Conservation (phyloP, 2,113 vertebrate genomes). For the Paraplagusia blochii region DNA sequence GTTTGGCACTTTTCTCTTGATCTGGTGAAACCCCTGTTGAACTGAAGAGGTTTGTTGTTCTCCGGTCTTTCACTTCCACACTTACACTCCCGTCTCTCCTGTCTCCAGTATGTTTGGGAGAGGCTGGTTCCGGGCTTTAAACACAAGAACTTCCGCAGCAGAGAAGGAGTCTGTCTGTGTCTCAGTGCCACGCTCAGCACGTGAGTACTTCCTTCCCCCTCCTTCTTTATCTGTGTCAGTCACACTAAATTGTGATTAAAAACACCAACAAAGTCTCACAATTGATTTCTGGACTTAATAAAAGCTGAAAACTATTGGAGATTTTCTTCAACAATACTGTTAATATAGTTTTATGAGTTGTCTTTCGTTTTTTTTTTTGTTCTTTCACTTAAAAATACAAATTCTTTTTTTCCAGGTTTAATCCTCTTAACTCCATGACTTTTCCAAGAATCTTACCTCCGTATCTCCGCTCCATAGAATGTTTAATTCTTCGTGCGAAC, state of each 20-base stretch:
- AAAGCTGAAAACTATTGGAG: too few species aligned
- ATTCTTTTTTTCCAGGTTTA: constrained; percentile 35
- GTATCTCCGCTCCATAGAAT: neutral
- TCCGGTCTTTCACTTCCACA: neutral
- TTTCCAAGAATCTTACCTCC: constrained; percentile 62
- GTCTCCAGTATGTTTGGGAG: constrained; percentile 88
- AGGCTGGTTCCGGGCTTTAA: constrained; percentile 89
- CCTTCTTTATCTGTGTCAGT: constrained; percentile 1
- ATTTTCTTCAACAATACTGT: too few species aligned
- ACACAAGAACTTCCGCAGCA: constrained; percentile 95
- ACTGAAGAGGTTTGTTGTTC: neutral
- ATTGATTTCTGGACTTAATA: too few species aligned
- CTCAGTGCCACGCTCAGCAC: constrained; percentile 86
- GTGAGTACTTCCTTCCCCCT: constrained; percentile 76
- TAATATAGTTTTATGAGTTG: too few species aligned
- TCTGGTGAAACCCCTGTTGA: constrained; percentile 36
- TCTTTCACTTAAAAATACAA: constrained; percentile 29
- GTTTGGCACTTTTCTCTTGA: too few species aligned
- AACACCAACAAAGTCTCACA: neutral
- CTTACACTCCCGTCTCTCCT: neutral
- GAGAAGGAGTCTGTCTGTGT: constrained; percentile 92
- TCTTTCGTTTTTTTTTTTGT: too few species aligned
- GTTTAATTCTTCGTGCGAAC: neutral
- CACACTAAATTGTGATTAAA: constrained; percentile 11
- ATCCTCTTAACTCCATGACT: constrained; percentile 68